Percentiles rank a stretch among this genome's conserved stretches.
Evolutionary conservation across 2,888 invertebrate genomes (phyloP).

Genomic region (Enchytraeus crypticus): DNA sequence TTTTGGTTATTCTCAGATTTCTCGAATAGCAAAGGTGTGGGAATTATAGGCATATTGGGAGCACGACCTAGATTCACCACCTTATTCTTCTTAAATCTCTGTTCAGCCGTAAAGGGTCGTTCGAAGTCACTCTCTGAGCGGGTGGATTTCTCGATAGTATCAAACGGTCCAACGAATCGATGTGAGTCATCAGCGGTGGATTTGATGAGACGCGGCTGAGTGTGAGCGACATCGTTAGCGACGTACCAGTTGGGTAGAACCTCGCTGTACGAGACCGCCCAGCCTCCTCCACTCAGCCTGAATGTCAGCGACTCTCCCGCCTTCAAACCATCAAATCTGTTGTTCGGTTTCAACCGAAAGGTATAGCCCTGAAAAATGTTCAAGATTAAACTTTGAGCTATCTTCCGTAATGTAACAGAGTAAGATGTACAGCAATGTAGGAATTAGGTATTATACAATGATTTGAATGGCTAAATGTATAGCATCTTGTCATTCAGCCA

Average conservation of each 20-base stretch:
- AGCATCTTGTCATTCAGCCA: no score
- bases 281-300: slow-evolving; percentile 7
- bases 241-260: slow-evolving; percentile 18
- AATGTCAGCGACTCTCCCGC: background rate
- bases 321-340: background rate
- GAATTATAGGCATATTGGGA: background rate
- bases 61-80: background rate
- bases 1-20: background rate
- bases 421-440: no score
- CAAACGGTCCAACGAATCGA: slow-evolving; percentile 8
- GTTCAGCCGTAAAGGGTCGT: slow-evolving; percentile 12
- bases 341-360: slow-evolving; percentile 4
- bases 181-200: slow-evolving; percentile 5
- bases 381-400: background rate
- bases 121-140: slow-evolving; percentile 5
- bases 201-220: slow-evolving; percentile 1
- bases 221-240: background rate
- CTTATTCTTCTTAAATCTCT: slow-evolving; percentile 4
- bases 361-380: slow-evolving; percentile 9
- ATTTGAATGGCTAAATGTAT: no score
- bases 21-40: background rate
- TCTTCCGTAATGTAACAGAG: no score
- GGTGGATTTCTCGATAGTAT: background rate
- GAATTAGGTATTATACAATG: no score
- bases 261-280: slow-evolving; percentile 13